Evolutionary conservation across 2,888 invertebrate genomes (phyloP).

Genomic region (Falcaria lacertinaria): DNA sequence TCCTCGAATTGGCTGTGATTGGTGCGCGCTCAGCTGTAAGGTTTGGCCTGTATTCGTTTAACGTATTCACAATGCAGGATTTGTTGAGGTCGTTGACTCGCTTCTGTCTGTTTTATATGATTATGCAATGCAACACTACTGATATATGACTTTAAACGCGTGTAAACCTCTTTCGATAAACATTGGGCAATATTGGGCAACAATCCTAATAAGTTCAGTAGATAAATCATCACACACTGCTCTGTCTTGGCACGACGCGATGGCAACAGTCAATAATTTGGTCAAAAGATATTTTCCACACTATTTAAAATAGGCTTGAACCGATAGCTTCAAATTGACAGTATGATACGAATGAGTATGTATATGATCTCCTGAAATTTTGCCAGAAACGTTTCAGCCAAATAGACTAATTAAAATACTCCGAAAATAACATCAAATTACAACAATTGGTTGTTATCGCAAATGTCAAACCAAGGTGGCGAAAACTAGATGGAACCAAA

Average conservation of each 20-base stretch:
- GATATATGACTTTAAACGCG: too few species aligned
- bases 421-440: not conserved
- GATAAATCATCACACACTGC: too few species aligned
- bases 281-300: too few species aligned
- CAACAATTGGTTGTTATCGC: slow-evolving; percentile 17
- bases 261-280: too few species aligned
- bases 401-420: not conserved
- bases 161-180: too few species aligned
- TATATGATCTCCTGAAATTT: not conserved
- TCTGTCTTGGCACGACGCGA: too few species aligned
- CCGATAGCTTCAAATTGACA: too few species aligned
- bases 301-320: too few species aligned
- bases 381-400: not conserved
- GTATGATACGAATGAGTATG: too few species aligned
- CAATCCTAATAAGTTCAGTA: too few species aligned
- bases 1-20: slow-evolving; percentile 3
- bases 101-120: slow-evolving; percentile 8
- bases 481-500: slow-evolving; percentile 24
- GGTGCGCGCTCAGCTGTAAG: slow-evolving; percentile 14
- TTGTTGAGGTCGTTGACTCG: slow-evolving; percentile 21
- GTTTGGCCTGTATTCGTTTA: slow-evolving; percentile 20
- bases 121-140: not conserved
- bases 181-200: too few species aligned
- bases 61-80: too few species aligned
- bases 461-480: slow-evolving; percentile 17